Conservation (phyloP, 2,797 vertebrate genomes). For the Typhlichthys eigenmanni region DNA sequence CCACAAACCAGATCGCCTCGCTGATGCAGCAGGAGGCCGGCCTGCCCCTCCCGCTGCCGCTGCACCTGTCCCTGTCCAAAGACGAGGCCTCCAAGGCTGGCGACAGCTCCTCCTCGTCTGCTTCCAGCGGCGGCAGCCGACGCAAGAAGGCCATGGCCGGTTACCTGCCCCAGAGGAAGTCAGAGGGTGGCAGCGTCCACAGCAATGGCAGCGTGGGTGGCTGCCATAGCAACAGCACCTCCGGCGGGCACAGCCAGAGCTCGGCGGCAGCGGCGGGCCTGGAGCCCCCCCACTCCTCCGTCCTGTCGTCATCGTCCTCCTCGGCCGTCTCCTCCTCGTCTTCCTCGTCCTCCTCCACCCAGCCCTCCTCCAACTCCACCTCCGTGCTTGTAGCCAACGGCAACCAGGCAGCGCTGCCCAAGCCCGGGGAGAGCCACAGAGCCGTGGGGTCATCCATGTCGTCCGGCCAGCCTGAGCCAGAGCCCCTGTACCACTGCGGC, state of each 20-base stretch:
- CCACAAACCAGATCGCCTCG: slow-evolving; percentile 82
- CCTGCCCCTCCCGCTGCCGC: slow-evolving; percentile 80
- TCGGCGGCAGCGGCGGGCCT: slow-evolving; percentile 50
- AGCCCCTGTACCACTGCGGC: slow-evolving; percentile 87
- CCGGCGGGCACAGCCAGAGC: slow-evolving; percentile 74
- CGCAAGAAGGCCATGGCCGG: slow-evolving; percentile 84
- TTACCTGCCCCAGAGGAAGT: slow-evolving; percentile 81
- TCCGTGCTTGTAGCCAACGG: slow-evolving; percentile 78
- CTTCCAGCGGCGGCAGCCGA: slow-evolving; percentile 71
- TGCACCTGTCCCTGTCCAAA: slow-evolving; percentile 80
- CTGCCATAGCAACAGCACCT: slow-evolving; percentile 72
- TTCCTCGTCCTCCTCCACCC: slow-evolving; percentile 76
- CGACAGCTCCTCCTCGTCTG: slow-evolving; percentile 54
- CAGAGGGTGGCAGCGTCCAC: slow-evolving; percentile 56
- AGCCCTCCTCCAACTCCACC: slow-evolving; percentile 74
- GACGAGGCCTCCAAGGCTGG: slow-evolving; percentile 71
- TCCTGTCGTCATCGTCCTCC: slow-evolving; percentile 75
- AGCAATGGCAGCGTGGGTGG: slow-evolving; percentile 58
- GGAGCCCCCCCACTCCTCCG: slow-evolving; percentile 72
- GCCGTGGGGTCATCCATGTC: slow-evolving; percentile 53
- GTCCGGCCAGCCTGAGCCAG: slow-evolving; percentile 73
- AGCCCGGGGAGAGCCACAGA: slow-evolving; percentile 68
- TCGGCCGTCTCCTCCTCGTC: slow-evolving; percentile 76
- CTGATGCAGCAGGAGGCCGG: slow-evolving; percentile 83
- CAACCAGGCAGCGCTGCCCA: slow-evolving; percentile 69